Conservation (phyloP, 30 jellyfish, hydroid and myxozoan genomes). For the Cassiopea andromeda region DNA sequence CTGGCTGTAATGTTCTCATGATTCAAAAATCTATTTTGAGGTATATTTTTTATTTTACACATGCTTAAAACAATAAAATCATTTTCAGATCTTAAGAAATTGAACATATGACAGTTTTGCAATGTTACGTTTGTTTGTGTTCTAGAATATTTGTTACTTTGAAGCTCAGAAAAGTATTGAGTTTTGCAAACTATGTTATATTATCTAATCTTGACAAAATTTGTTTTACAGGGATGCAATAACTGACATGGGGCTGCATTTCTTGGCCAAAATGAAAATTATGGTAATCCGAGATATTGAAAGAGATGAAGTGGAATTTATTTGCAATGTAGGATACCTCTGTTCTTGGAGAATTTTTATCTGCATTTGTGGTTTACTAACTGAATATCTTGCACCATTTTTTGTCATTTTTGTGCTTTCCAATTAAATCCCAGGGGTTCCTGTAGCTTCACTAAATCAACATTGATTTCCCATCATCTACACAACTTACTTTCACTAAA, state of each 20-base stretch:
- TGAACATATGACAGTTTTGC: too few relatives aligned
- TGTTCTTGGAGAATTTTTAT: not conserved
- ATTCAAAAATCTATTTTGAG: conserved; percentile 96
- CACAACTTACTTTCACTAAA: too few relatives aligned
- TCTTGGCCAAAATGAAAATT: conserved; percentile 96
- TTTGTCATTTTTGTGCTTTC: too few relatives aligned
- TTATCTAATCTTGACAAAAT: not conserved
- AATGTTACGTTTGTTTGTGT: too few relatives aligned
- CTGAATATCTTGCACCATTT: not conserved
- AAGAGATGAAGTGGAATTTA: conserved; percentile 95
- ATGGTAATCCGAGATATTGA: conserved; percentile 96
- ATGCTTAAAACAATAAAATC: too few relatives aligned
- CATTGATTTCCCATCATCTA: too few relatives aligned
- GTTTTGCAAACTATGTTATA: too few relatives aligned
- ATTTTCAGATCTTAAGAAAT: too few relatives aligned
- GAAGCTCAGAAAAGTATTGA: too few relatives aligned
- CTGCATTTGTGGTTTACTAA: not conserved
- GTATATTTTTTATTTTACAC: conserved; percentile 33
- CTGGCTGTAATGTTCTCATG: conserved; percentile 98
- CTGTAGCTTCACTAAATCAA: too few relatives aligned
- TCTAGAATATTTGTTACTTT: too few relatives aligned
- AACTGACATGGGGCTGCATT: conserved; percentile 97
- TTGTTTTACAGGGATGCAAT: conserved; percentile 89
- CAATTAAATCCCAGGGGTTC: too few relatives aligned
- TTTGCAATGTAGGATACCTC: conserved; percentile 78